Evolutionary conservation across 2,888 invertebrate species (phyloP).

Genomic region (Shargacucullia verbasci): DNA sequence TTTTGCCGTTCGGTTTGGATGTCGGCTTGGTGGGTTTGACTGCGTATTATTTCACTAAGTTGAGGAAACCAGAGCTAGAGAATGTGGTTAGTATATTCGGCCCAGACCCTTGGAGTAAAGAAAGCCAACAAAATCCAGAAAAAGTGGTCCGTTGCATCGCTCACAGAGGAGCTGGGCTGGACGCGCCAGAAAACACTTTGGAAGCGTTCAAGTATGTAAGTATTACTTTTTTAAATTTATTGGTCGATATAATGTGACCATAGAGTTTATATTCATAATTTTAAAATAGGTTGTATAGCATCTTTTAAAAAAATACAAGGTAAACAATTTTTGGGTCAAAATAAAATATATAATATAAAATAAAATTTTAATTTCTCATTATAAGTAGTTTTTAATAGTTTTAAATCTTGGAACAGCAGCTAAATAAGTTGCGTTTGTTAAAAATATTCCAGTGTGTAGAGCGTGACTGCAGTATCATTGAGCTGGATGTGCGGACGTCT

Average conservation of each 20-base stretch:
- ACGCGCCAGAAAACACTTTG: constrained; percentile 95
- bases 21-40: constrained; percentile 75
- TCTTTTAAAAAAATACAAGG: too few species aligned
- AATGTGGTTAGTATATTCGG: constrained; percentile 86
- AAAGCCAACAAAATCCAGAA: constrained; percentile 77
- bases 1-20: constrained; percentile 80
- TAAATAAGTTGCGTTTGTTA: not conserved
- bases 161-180: constrained; percentile 93
- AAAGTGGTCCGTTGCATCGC: constrained; percentile 90
- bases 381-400: too few species aligned
- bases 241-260: not conserved
- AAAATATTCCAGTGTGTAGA: constrained; percentile 89
- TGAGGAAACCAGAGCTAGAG: constrained; percentile 77
- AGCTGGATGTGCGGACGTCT: constrained; percentile 93
- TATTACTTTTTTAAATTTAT: constrained; percentile 41
- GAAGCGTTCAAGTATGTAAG: constrained; percentile 92
- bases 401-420: not conserved
- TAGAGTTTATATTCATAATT: not conserved
- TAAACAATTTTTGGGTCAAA: too few species aligned
- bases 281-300: not conserved
- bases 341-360: too few species aligned
- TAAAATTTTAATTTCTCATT: too few species aligned
- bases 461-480: constrained; percentile 92
- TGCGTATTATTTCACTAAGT: constrained; percentile 75
- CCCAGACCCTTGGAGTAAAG: constrained; percentile 82